Conservation (phyloP, 2,113 vertebrate species). For the Egretta garzetta region DNA sequence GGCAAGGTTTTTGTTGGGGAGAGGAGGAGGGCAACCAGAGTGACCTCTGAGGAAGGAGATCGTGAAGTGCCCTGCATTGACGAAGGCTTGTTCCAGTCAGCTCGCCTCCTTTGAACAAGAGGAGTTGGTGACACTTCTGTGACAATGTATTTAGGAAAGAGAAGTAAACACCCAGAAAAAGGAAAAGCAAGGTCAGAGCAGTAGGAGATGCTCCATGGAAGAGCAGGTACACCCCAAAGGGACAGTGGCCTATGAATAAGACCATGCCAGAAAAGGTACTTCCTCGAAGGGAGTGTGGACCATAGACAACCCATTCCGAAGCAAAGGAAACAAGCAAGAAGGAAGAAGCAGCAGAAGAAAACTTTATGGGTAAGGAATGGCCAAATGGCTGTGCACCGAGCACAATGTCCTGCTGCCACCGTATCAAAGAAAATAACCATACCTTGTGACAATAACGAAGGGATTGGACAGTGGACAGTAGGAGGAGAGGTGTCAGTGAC, state of each 20-base stretch:
- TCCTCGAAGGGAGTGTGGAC: background rate
- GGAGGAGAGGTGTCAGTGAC: background rate
- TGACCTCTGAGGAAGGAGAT: background rate
- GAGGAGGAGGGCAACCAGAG: background rate
- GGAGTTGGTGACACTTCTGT: background rate
- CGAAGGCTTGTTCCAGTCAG: background rate
- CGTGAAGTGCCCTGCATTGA: background rate
- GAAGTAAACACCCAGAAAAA: background rate
- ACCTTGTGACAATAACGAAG: background rate
- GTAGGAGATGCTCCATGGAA: background rate
- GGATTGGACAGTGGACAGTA: background rate
- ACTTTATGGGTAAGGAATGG: background rate
- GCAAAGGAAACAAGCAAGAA: background rate
- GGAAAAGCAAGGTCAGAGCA: background rate
- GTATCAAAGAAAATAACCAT: background rate
- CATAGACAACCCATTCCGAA: background rate
- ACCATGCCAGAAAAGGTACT: background rate
- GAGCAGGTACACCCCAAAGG: background rate
- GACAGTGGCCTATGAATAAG: background rate
- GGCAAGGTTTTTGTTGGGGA: background rate
- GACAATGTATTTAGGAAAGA: background rate
- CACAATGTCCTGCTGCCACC: rapidly evolving
- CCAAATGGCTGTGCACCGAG: background rate
- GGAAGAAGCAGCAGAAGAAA: background rate
- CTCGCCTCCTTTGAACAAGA: background rate